Conservation (phyloP, 2,888 invertebrate genomes). For the Drosophila koepferae region DNA sequence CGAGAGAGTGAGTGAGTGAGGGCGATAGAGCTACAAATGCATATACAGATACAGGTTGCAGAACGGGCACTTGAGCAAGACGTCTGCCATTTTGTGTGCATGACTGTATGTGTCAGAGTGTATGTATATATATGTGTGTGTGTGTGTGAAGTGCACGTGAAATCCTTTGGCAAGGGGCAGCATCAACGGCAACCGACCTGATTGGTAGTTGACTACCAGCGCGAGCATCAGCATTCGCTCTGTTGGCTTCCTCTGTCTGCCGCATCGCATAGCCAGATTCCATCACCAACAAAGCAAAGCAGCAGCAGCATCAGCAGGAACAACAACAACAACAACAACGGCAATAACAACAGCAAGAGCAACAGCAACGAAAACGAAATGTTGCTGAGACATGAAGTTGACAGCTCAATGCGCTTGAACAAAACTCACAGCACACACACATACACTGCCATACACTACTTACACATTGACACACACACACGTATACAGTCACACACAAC, state of each 20-base stretch:
- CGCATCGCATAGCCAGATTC: constrained; percentile 68
- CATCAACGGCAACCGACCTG: constrained; percentile 76
- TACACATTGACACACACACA: constrained; percentile 22
- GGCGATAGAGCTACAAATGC: constrained; percentile 32
- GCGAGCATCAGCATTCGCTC: constrained; percentile 62
- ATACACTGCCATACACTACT: constrained; percentile 9
- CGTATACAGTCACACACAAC: background rate
- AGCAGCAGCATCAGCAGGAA: constrained; percentile 32
- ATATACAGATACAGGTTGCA: constrained; percentile 68
- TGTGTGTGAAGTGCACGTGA: constrained; percentile 68
- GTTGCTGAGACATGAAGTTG: constrained; percentile 83
- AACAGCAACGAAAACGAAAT: constrained; percentile 79
- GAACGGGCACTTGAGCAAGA: constrained; percentile 67
- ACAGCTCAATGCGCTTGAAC: constrained; percentile 84
- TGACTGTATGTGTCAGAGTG: constrained; percentile 11
- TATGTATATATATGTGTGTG: constrained; percentile 19
- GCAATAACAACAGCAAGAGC: constrained; percentile 35
- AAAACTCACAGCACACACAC: constrained; percentile 63
- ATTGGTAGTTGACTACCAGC: constrained; percentile 78
- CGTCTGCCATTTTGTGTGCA: constrained; percentile 74
- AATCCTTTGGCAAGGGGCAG: constrained; percentile 78
- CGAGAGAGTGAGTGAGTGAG: background rate
- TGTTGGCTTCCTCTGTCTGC: constrained; percentile 40
- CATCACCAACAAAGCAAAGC: constrained; percentile 73
- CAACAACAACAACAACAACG: constrained; percentile 24